Conservation (phyloP, 2,113 vertebrate species). For the Rhabdornis inornatus region DNA sequence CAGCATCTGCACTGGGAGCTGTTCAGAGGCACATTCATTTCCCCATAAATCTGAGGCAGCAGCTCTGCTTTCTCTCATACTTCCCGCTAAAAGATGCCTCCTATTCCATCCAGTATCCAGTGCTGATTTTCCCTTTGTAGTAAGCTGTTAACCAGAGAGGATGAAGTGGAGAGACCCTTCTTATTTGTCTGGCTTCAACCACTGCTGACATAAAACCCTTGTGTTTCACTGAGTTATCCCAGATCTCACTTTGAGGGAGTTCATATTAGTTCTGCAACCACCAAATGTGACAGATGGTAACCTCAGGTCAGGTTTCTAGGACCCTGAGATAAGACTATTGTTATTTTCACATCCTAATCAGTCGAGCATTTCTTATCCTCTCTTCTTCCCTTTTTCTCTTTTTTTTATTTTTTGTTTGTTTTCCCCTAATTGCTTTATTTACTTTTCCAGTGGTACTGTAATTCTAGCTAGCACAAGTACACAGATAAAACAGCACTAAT, state of each 20-base stretch:
- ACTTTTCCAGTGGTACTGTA: neutral
- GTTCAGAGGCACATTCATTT: neutral
- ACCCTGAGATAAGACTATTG: neutral
- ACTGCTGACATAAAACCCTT: neutral
- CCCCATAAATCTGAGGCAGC: neutral
- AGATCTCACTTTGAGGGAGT: neutral
- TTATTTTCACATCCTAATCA: neutral
- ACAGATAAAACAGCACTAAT: neutral
- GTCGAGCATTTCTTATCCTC: neutral
- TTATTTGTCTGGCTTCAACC: neutral
- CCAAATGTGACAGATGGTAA: neutral
- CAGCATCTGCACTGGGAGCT: neutral
- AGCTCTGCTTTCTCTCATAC: neutral
- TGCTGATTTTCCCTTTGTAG: neutral
- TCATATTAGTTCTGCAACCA: neutral
- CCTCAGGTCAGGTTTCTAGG: neutral
- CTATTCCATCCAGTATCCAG: neutral
- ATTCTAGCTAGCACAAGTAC: neutral
- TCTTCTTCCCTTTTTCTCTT: neutral
- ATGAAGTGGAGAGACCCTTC: neutral
- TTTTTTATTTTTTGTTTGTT: fast-evolving
- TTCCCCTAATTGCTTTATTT: neutral
- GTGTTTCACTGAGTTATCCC: neutral
- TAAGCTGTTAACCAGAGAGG: neutral
- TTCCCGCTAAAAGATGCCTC: neutral